Evolutionary conservation across 92 coral and sea anemone species (phyloP), one percentile per base, ranked within the genome.

Genomic region (Umimayanthus kanabou): DNA sequence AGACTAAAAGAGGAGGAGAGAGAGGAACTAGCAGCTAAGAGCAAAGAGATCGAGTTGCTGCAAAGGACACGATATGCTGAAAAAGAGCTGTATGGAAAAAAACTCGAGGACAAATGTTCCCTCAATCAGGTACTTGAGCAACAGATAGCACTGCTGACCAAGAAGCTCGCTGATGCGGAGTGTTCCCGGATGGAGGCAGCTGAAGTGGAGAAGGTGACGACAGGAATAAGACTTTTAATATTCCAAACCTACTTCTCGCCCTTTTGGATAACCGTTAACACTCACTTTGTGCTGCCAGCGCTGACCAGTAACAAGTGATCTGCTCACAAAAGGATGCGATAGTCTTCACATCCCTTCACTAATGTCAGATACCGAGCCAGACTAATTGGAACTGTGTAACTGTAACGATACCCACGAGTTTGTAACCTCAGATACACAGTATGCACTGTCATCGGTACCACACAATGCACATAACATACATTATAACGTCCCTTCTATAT

Each of bases 121-220:
- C 92, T 80, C 6, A 92, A 89, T 85, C 88, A 73, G 67, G 89
- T 87, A 42, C 92, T 95, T 29, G 94, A 93, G 66, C 91, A 93
- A 67, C 96, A 93, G 86, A 90, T 93, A 26, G 85, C 91, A 37
- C 93, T 89, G 98, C 94, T 95, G 96, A 93, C 94, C 89, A 91
- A 92, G 79, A 92, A 93, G 91, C 90, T 91, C 65, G 96, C 96
- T 15, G 95, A 90, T 92, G 90, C 91, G 87, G 98, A 96, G 61
- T 89, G 89, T 64, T 70, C 77, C 40, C 94, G 95, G 77, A 95
- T 90, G 76, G 92, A 70, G 82, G 93, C 91, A 39, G 69, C 86
- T 79, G 98, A 94, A 77, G 89, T 86, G 77, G 93, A 95, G 91
- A 88, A 93, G 96, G 98, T 95, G 90, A 89, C 84, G 73, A 82